phyloP scores from a whole-genome alignment of 2,797 vertebrate genomes.

The Gambusia yucatana region DNA sequence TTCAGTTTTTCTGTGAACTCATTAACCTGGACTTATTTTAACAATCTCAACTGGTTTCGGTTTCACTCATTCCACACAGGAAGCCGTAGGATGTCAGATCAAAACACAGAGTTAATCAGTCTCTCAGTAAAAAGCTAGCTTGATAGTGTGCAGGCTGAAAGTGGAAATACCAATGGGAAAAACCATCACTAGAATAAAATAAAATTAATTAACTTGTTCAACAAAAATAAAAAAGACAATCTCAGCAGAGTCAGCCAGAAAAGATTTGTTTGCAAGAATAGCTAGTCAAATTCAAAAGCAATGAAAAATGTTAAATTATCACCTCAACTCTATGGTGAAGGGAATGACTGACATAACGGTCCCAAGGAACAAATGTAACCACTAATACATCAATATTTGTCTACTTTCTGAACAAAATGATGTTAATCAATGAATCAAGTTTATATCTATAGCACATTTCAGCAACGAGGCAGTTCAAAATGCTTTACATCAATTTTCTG shows the following conservation, averaged over 20 bases:
- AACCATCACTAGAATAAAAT: neutral
- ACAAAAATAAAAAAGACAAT: neutral
- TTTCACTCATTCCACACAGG: neutral
- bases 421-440: too few species aligned
- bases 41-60: neutral
- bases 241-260: neutral
- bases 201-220: neutral
- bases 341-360: neutral
- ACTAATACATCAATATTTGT: neutral
- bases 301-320: neutral
- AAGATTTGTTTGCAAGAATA: neutral
- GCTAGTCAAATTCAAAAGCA: neutral
- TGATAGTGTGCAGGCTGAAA: neutral
- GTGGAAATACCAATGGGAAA: too few species aligned
- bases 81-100: too few species aligned
- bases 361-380: neutral
- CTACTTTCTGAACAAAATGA: too few species aligned
- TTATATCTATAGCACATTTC: too few species aligned
- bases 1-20: neutral
- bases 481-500: too few species aligned
- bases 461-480: too few species aligned
- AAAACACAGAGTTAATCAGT: neutral
- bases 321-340: neutral
- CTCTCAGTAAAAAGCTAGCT: neutral
- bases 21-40: neutral